Evolutionary conservation across 2,113 vertebrate genomes (phyloP).

Genomic region (Zosterops borbonicus): DNA sequence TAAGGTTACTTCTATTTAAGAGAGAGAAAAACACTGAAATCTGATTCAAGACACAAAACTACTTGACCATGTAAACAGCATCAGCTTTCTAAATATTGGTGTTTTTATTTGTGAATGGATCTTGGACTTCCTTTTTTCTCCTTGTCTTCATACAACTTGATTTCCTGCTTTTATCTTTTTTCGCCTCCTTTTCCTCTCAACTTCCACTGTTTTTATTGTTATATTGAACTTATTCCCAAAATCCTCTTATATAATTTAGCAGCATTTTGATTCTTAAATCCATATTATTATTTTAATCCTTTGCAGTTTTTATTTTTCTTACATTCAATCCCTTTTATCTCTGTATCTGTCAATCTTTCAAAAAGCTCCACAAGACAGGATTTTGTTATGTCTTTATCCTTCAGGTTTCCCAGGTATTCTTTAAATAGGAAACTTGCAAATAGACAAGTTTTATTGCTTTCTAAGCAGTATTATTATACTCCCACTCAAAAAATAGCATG

Average conservation of each 20-base stretch:
- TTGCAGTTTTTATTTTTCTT: background rate
- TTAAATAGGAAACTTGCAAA: background rate
- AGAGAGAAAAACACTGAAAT: background rate
- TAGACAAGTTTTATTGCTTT: background rate
- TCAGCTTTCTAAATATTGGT: background rate
- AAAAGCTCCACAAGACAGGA: background rate
- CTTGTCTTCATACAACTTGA: background rate
- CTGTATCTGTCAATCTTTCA: background rate
- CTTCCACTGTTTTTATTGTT: background rate
- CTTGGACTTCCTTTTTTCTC: background rate
- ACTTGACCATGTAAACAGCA: background rate
- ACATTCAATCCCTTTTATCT: background rate
- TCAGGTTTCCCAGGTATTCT: background rate
- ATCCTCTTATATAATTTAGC: background rate
- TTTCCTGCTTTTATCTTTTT: background rate
- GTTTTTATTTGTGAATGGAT: background rate
- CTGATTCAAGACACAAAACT: background rate
- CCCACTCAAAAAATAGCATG: background rate
- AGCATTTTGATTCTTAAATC: background rate
- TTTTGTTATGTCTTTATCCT: background rate
- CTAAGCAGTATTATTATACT: background rate
- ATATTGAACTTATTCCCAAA: background rate
- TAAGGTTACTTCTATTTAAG: background rate
- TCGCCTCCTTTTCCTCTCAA: background rate
- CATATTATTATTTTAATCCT: background rate